Base-by-base conservation (phyloP, 2,888 invertebrate species). In the Podabrus alpinus region DNA sequence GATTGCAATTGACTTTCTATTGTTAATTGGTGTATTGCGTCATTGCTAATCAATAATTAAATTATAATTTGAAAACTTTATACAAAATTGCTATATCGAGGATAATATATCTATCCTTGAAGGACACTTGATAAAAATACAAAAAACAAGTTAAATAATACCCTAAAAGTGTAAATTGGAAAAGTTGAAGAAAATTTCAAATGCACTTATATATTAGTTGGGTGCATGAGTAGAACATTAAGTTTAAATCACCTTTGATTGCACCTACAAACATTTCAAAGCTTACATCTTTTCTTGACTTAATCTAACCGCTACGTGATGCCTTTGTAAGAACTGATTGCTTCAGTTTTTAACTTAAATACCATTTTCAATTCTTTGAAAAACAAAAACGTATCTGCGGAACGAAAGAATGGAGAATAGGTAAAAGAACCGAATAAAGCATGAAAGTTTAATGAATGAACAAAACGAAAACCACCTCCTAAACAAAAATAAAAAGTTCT, bases 361-460 rank as follows among this genome's bases (percentile, higher is more conserved):
- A 59, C 66, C 59, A 71, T 71, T 66, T 66, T 62, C 19, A 15
- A 66, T 71, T 66, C 64, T 45, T 71, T 66, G 16, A 59, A 71
- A 71, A 66, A 59, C 66, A 66, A 71, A 66, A 29, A 29, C 17
- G 13, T 16, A 10, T 62, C 45, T 64, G 15, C 17, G 15, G 45
- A 29, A 66, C 59, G 66, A 71, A 66, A 66, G 66, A 59, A 59
- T 19, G 21, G 24, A 19, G 66, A 66, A 66, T 17, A 66, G 21
- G 29, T 70, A 17, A 62, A 45, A 64, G 21, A 64, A 64, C 21
- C 25, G 70, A 64, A 11, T 17, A 71, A 71, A 71, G 66, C 24
- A 59, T 71, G 66, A 71, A 71, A 71, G 59, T 71, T 71, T 71
- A 66, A 71, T 71, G 59, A 71, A 29, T 59, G 59, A 71, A 66